Percentiles rank a stretch among this genome's conserved stretches.
phyloP scores from a whole-genome alignment of 2,113 vertebrate genomes.

The Nycticorax nycticorax region DNA sequence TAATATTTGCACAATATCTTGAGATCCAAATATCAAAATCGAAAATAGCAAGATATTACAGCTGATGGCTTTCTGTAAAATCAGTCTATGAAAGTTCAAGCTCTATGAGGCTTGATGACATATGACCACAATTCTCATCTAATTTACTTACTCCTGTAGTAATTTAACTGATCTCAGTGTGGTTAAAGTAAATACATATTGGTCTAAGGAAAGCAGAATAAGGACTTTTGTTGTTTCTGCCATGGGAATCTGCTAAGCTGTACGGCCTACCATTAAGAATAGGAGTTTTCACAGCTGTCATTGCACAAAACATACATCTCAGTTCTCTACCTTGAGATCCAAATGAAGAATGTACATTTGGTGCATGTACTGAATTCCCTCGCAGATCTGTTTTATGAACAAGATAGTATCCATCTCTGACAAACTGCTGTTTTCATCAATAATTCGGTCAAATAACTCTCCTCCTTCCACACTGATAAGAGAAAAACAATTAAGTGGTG shows the following conservation, averaged over 20 bases:
- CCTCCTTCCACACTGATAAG: conserved; percentile 89
- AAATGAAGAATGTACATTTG: conserved; percentile 98
- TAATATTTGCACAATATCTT: background rate
- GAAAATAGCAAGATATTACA: background rate
- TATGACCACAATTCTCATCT: background rate
- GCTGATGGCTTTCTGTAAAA: background rate
- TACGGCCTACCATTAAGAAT: background rate
- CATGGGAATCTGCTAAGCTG: background rate
- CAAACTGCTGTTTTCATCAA: conserved; percentile 91
- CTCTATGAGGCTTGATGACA: background rate
- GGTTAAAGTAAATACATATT: background rate
- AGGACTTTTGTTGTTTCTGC: background rate
- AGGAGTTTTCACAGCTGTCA: background rate
- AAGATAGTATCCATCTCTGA: conserved; percentile 91
- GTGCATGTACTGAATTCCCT: conserved; percentile 95
- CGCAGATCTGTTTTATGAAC: conserved; percentile 92
- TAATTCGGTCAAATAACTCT: conserved; percentile 96
- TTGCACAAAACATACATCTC: background rate
- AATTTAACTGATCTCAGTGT: background rate
- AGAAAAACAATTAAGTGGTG: background rate
- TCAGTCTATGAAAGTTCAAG: background rate
- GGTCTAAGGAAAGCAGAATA: background rate
- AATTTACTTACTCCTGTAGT: background rate
- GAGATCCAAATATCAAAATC: background rate
- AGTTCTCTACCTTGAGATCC: conserved; percentile 90